Evolutionary conservation across 2,113 vertebrate genomes (phyloP), one percentile per base, ranked within the genome.

Genomic region (Melanerpes aurifrons): DNA sequence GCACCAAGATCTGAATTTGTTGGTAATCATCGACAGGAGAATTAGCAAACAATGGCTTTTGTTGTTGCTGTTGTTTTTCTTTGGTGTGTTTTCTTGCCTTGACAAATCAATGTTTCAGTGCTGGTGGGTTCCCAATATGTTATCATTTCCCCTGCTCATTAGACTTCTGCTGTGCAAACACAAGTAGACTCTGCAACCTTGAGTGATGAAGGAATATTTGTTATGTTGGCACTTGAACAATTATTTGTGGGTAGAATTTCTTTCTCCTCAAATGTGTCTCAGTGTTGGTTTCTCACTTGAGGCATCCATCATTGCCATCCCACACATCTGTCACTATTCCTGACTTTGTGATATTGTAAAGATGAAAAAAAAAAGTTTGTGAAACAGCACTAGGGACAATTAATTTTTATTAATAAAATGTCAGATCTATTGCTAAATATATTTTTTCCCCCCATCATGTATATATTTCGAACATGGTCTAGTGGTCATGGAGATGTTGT

Each of bases 71-170:
- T 48, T 48, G 21, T 50, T 13, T 24, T 53, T 66, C 69, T 12
- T 5, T 21, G 16, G 8, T 53, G 19, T 71, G 35, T 85, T 85
- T 87, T 74, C 78, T 73, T 81, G 54, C 24, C 17, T 81, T 77
- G 78, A 61, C 72, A 90, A 92, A 92, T 88, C 70, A 89, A 12
- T 75, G 20, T 1, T 54, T 84, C 37, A 37, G 32, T 78, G 32
- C 26, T 88, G 48, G 48, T 58, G 24, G 5, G 56, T 86, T 90
- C 59, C 83, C 57, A 84, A 31, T 89, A 75, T 86, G 88, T 79
- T 94, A 78, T 56, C 15, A 70, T 91, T 89, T 93, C 82, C 47
- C 79, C 19, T 94, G 73, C 35, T 94, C 8, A 80, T 91, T 93
- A 95, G 63, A 68, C 10, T 85, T 84, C 22, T 74, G 43, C 74